Percentiles rank a stretch among this genome's conserved stretches.
Evolutionary conservation across 2,888 invertebrate genomes (phyloP).

Genomic region (Acleris cristana): DNA sequence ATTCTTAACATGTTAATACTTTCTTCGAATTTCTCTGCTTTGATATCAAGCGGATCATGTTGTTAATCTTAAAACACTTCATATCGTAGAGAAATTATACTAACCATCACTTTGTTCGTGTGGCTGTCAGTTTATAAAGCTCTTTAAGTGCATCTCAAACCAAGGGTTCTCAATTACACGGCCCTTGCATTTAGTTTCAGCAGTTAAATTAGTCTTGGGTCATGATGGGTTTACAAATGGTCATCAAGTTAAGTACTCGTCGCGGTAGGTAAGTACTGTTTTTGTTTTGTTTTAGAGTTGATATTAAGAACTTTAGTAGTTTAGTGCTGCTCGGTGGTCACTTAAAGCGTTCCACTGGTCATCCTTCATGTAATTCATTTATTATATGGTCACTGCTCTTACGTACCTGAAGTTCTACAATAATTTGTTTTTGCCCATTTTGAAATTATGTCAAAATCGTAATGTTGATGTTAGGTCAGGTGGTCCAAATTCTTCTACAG

Average conservation of each 20-base stretch:
- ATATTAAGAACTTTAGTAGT: neutral
- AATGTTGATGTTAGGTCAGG: too few relatives aligned
- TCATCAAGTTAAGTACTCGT: neutral
- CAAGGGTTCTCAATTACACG: slow-evolving; percentile 31
- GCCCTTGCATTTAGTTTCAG: slow-evolving; percentile 20
- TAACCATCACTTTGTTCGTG: slow-evolving; percentile 2
- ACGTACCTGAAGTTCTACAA: too few relatives aligned
- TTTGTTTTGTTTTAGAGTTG: neutral
- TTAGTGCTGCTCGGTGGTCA: too few relatives aligned
- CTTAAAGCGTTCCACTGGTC: too few relatives aligned
- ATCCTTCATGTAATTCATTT: too few relatives aligned
- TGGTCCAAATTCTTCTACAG: too few relatives aligned
- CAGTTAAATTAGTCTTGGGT: slow-evolving; percentile 11
- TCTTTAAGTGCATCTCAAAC: slow-evolving; percentile 16
- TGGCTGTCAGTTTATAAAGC: slow-evolving; percentile 3
- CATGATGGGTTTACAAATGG: neutral
- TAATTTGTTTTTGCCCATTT: too few relatives aligned
- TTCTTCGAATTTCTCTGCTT: slow-evolving; percentile 31
- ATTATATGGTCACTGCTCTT: too few relatives aligned
- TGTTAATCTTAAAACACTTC: slow-evolving; percentile 22
- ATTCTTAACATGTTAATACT: slow-evolving; percentile 34
- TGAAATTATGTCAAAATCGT: too few relatives aligned
- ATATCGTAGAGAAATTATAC: slow-evolving; percentile 9
- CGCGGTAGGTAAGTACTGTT: neutral
- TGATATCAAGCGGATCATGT: slow-evolving; percentile 28